A percentile compares a stretch with the other conserved stretches of the same genome.
Evolutionary conservation across 1,140 invertebrate species (phyloP).

Genomic region (Helicoverpa zea): DNA sequence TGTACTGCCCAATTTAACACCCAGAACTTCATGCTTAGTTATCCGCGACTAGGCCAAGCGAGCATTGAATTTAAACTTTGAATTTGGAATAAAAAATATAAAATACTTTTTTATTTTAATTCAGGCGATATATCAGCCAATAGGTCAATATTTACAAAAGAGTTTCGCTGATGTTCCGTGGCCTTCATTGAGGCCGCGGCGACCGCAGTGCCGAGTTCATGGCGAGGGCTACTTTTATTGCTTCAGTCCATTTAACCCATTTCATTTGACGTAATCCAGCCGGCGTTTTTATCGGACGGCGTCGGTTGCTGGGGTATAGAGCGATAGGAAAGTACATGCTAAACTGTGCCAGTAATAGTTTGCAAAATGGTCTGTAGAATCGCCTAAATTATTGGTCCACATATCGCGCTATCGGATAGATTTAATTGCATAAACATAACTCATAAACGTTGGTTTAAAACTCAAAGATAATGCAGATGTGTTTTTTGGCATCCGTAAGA

Average conservation of each 20-base stretch:
- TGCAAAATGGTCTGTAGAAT: no score
- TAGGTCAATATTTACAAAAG: slow-evolving; percentile 58
- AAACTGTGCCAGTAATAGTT: slow-evolving; percentile 16
- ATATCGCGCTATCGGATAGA: no score
- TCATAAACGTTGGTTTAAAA: no score
- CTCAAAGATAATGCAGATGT: no score
- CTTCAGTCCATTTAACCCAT: slow-evolving; percentile 78
- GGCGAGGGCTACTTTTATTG: slow-evolving; percentile 81
- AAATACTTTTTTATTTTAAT: not conserved
- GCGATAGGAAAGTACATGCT: slow-evolving; percentile 13
- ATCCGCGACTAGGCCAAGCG: no score
- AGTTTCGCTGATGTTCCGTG: slow-evolving; percentile 55
- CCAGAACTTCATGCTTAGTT: no score
- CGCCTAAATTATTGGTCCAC: no score
- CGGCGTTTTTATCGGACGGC: slow-evolving; percentile 59
- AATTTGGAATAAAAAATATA: not conserved
- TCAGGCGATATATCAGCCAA: slow-evolving; percentile 48
- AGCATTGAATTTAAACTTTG: no score
- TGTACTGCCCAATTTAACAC: no score
- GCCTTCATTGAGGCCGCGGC: slow-evolving; percentile 70
- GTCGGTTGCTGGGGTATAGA: slow-evolving; percentile 51
- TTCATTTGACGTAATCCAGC: slow-evolving; percentile 77
- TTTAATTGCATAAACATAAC: no score
- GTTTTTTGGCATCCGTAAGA: no score
- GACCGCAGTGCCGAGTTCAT: slow-evolving; percentile 69